Base-by-base conservation (phyloP, 2,888 invertebrate species). In the Elysia crispata region DNA sequence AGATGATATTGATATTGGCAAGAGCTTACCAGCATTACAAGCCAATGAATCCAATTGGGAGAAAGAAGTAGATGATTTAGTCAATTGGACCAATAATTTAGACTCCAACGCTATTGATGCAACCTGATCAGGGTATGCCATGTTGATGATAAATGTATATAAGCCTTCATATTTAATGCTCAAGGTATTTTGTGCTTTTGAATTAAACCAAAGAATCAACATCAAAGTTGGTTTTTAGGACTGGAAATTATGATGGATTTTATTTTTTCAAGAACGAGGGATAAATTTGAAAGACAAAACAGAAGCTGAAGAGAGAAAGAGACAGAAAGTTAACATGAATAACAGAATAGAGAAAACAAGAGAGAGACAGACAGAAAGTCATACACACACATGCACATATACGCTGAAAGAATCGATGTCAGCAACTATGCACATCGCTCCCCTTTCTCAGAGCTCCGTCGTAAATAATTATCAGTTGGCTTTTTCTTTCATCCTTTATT, bases 11-110 rank as follows among this genome's bases (percentile, higher is more conserved):
- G 66, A 83, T 57, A 28, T 66, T 54, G 80, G 72, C 25, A 50
- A 57, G 33, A 23, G 74, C 20, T 6, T 74, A 13, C 81, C 86
- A 1, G 81, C 50, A 3, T 79, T 83, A 8, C 84, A 85, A 20
- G 84, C 84, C 6, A 87, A 84, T 81, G 87, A 87, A 18, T 89
- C 89, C 74, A 84, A 85, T 3, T 89, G 88, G 87, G 91, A 91
- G 79, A 86, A 89, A 33, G 91, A 91, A 81, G 90, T 91, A 31
- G 90, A 90, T 77, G 90, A 90, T 77, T 85, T 91, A 18, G 89
- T 91, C 8, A 86, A 85, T 15, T 91, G 91, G 91, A 87, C 90
- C 18, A 85, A 86, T 62, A 89, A 90, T 82, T 87, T 91, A 20
- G 89, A 91, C 80, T 83, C 87, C 6, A 86, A 85, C 60, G 81